Percentiles rank a stretch among this genome's conserved stretches.
Conservation (phyloP, 1,140 invertebrate genomes). For the Drosophila seguyi region DNA sequence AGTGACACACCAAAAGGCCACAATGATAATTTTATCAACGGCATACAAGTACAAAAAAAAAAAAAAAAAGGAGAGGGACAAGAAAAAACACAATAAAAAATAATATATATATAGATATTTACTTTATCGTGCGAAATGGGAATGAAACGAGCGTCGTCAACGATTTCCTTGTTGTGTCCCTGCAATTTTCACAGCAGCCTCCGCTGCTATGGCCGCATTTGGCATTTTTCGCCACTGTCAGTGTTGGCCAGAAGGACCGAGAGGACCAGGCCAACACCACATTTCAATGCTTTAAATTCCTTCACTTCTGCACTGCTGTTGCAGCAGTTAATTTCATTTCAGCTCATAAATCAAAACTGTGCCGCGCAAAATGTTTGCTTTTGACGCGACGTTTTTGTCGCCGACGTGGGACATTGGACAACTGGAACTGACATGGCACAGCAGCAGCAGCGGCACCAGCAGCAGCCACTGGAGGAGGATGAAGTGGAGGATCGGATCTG, state of each 20-base stretch:
- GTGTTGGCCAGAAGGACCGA: constrained; percentile 43
- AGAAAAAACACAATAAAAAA: constrained; percentile 42
- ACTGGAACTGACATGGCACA: constrained; percentile 33
- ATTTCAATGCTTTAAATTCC: constrained; percentile 79
- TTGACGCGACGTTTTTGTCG: constrained; percentile 81
- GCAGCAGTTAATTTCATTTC: constrained; percentile 82
- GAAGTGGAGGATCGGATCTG: constrained; percentile 29
- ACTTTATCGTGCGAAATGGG: constrained; percentile 67
- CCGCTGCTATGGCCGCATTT: not conserved
- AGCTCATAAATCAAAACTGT: constrained; percentile 84
- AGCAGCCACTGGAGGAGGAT: constrained; percentile 5
- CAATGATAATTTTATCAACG: constrained; percentile 71
- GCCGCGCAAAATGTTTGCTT: constrained; percentile 83
- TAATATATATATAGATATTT: constrained; percentile 44
- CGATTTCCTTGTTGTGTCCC: constrained; percentile 63
- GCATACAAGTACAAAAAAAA: constrained; percentile 12
- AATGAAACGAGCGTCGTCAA: constrained; percentile 47
- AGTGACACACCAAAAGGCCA: constrained; percentile 42
- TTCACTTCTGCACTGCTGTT: constrained; percentile 46
- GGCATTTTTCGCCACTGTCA: constrained; percentile 43
- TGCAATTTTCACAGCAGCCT: constrained; percentile 54
- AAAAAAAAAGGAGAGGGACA: too few species aligned
- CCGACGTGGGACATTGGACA: constrained; percentile 43
- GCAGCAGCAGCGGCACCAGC: constrained; percentile 12
- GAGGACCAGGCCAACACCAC: constrained; percentile 40